Percentiles rank a stretch among this genome's conserved stretches.
These are phyloP conservation scores for Pogonomyrmex californicus DNA, from an alignment of 1,140 invertebrate genomes.

Conservation along the genomic window DNA sequence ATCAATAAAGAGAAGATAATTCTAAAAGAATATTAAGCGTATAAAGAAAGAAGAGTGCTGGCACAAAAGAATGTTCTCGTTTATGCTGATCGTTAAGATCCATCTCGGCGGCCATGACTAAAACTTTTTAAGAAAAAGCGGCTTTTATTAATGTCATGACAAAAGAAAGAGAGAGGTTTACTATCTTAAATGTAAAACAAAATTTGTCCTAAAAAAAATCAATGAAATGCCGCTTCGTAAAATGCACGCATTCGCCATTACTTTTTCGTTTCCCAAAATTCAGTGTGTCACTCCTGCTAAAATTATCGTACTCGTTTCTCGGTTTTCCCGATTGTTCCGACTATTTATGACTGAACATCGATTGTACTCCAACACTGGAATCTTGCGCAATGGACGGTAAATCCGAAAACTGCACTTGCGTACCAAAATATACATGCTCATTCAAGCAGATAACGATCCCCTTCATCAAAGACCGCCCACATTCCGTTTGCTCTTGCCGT, in stretches of 20 bases:
- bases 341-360: conserved; percentile 60
- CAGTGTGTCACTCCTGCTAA: conserved; percentile 13
- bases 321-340: not conserved
- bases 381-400: conserved; percentile 54
- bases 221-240: conserved; percentile 18
- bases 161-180: not conserved
- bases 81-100: conserved; percentile 40
- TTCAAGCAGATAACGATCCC: not conserved
- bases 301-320: conserved; percentile 36
- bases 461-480: conserved; percentile 18
- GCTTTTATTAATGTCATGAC: conserved; percentile 20
- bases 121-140: conserved; percentile 24
- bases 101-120: conserved; percentile 4
- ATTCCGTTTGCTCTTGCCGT: not conserved
- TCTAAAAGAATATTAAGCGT: conserved; percentile 11
- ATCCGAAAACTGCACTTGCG: conserved; percentile 23
- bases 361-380: conserved; percentile 37
- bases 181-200: conserved; percentile 8
- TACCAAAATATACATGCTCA: conserved; percentile 5
- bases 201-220: conserved; percentile 34
- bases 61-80: conserved; percentile 22
- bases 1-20: not conserved
- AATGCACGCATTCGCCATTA: conserved; percentile 14
- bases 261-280: not conserved
- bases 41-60: not conserved